Evolutionary conservation across 2,113 vertebrate genomes (phyloP), one percentile per base, ranked within the genome.

Genomic region (Apaloderma vittatum): DNA sequence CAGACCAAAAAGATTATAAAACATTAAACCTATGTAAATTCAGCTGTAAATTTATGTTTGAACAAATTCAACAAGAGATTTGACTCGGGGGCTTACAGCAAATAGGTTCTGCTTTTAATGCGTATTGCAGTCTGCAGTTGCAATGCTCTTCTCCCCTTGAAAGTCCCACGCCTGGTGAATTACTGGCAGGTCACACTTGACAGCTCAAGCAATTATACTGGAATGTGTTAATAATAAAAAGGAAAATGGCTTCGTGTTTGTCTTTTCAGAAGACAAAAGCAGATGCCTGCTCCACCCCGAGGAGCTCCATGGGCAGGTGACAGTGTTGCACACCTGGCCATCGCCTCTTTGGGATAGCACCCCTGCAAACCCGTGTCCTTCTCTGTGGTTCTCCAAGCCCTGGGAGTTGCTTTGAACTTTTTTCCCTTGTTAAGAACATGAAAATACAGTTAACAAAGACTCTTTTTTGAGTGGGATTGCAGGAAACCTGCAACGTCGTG

Each of bases 11-110:
- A 97, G 97, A 98, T 98, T 97, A 96, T 90, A 97, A 98, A 97
- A 98, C 96, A 96, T 97, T 98, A 98, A 98, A 97, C 96, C 96
- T 96, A 96, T 98, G 98, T 98, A 98, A 98, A 98, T 98, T 97
- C 95, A 96, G 95, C 96, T 97, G 96, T 97, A 96, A 97, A 96
- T 97, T 97, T 96, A 92, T 94, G 94, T 98, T 98, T 97, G 97
- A 98, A 88, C 97, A 97, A 98, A 98, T 96, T 97, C 98, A 97
- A 97, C 94, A 91, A 91, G 96, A 97, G 97, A 97, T 97, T 98
- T 98, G 96, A 96, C 97, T 98, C 54, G 79, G 62, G 95, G 94
- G 97, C 94, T 98, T 96, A 87, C 40, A 95, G 97, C 95, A 96
- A 97, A 96, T 91, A 97, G 96, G 90, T 96, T 97, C 82, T 90